Evolutionary conservation across 2,797 vertebrate species (phyloP).

Genomic region (Chaenodraco wilsoni): DNA sequence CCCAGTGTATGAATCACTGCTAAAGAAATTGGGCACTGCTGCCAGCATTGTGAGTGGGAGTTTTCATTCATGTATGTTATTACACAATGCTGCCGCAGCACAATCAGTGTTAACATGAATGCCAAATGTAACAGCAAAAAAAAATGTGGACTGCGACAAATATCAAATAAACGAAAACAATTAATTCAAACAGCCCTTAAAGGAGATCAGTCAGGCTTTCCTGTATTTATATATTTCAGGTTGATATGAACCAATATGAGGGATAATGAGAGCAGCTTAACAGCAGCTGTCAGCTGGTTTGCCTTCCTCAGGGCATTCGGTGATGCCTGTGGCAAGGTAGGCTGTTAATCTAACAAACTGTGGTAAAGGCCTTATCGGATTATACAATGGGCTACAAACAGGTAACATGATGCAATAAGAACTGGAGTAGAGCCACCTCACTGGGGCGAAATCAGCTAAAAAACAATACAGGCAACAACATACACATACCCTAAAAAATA

Average conservation of each 20-base stretch:
- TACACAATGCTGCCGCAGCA: slow-evolving; percentile 11
- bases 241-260: background rate
- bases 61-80: slow-evolving; percentile 29
- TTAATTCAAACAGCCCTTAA: background rate
- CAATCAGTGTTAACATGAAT: slow-evolving; percentile 18
- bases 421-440: slow-evolving; percentile 3
- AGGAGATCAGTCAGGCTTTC: background rate
- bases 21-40: slow-evolving; percentile 11
- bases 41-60: slow-evolving; percentile 34
- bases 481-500: slow-evolving; percentile 1
- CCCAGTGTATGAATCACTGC: background rate
- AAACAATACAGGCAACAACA: too few species aligned
- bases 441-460: background rate
- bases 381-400: background rate
- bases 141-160: background rate
- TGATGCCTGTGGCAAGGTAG: background rate
- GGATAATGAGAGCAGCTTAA: slow-evolving; percentile 2
- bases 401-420: slow-evolving; percentile 2
- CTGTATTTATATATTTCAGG: background rate
- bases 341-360: background rate
- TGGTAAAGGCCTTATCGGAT: background rate
- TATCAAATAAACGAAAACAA: background rate
- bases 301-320: background rate
- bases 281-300: background rate
- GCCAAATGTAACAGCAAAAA: slow-evolving; percentile 1